Base-by-base conservation (phyloP, 2,888 invertebrate genomes). In the Euplagia quadripunctaria region DNA sequence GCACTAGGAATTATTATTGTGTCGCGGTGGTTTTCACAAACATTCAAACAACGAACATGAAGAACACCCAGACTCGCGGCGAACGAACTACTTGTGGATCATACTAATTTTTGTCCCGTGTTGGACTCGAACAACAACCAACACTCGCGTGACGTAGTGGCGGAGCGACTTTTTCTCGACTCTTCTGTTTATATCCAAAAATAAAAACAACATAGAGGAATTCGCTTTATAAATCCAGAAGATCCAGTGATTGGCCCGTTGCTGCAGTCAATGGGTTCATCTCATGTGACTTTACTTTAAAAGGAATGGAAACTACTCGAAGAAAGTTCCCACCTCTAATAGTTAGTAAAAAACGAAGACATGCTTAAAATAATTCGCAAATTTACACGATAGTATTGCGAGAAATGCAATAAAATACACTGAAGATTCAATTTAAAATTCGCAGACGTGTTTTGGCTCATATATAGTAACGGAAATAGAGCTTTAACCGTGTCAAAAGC, bases 401-500 rank as follows among this genome's bases (percentile, higher is more conserved):
- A 42, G 5, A 31, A 72, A 16, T 17, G 20, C 67, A 72, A 79
- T 76, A 78, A 79, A 81, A 82, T 80, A 73, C 66, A 72, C 74
- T 73, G 75, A 79, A 80, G 76, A 81, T 79, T 78, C 81, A 83
- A 84, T 87, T 86, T 87, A 79, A 83, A 87, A 85, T 79, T 82
- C 79, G 72, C 77, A 78, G 79, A 76, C 83, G 82, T 81, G 80
- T 87, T 87, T 84, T 81, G 81, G 85, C 79, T 82, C 79, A 71
- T 85, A 82, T 81, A 84, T 81, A 80, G 79, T 74, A 80, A 79
- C 85, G 89, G 89, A 89, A 89, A 89, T 89, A 87, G 86, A 84
- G 84, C 83, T 84, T 85, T 86, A 83, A 85, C 79, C 82, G 81
- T 81, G 86, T 86, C 86, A 83, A 79, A 80, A 83, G 78, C 82